phyloP scores from a whole-genome alignment of 2,888 invertebrate genomes.

The Pachycephus smyrnensis region DNA sequence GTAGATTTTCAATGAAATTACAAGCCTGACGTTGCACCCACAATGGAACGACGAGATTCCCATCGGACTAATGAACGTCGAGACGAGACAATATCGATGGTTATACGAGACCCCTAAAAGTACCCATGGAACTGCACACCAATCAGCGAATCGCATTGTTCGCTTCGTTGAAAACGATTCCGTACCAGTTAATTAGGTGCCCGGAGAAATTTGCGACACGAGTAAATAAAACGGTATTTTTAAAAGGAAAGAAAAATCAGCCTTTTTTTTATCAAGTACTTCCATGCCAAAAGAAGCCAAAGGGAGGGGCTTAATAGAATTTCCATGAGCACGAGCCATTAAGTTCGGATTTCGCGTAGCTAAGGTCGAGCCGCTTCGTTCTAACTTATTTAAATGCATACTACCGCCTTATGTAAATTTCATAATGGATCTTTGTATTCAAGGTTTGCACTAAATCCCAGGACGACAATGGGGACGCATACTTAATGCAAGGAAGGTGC shows the following conservation, averaged over 20 bases:
- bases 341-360: conserved; percentile 32
- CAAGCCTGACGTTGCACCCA: background rate
- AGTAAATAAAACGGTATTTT: background rate
- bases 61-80: background rate
- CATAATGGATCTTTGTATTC: conserved; percentile 38
- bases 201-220: background rate
- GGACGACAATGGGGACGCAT: conserved; percentile 16
- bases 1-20: background rate
- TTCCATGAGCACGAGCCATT: conserved; percentile 28
- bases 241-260: background rate
- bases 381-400: conserved; percentile 39
- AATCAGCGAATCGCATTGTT: background rate
- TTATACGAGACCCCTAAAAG: background rate
- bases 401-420: conserved; percentile 34
- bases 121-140: background rate
- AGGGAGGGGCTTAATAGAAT: background rate
- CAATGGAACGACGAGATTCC: background rate
- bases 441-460: conserved; percentile 25
- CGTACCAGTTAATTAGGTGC: background rate
- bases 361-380: conserved; percentile 17
- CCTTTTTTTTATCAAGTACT: background rate
- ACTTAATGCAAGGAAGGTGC: conserved; percentile 18
- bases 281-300: background rate
- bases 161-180: background rate
- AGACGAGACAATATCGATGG: background rate